Percentiles rank a stretch among this genome's conserved stretches.
These are phyloP conservation scores for Drosophila subsilvestris DNA, from an alignment of 2,888 invertebrate genomes.

Conservation along the genomic window DNA sequence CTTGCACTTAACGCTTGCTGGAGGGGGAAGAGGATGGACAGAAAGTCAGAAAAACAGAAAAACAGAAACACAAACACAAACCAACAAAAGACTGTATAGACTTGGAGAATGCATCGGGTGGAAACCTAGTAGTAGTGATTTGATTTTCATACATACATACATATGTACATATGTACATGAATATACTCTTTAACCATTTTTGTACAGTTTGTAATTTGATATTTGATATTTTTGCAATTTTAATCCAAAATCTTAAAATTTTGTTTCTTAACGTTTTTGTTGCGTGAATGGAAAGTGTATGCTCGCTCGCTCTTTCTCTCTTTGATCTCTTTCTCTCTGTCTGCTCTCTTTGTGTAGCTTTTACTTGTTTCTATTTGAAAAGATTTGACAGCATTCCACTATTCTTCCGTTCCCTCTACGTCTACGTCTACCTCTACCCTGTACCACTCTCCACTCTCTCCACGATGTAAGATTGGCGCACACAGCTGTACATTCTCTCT, in stretches of 20 bases:
- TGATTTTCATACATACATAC: slow-evolving; percentile 2
- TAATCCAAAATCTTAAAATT: slow-evolving; percentile 22
- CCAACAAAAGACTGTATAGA: slow-evolving; percentile 18
- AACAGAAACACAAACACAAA: slow-evolving; percentile 8
- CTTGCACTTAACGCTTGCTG: slow-evolving; percentile 7
- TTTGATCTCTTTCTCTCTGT: not conserved
- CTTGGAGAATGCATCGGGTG: slow-evolving; percentile 22
- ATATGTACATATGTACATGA: not conserved
- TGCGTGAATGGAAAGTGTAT: slow-evolving; percentile 23
- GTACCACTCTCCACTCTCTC: not conserved
- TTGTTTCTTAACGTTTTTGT: slow-evolving; percentile 9
- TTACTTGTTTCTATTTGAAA: not conserved
- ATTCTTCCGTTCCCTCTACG: not conserved
- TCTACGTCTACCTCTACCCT: not conserved
- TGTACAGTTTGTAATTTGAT: slow-evolving; percentile 18
- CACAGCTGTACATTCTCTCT: slow-evolving; percentile 10
- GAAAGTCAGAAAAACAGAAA: not conserved
- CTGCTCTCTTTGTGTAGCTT: slow-evolving; percentile 4
- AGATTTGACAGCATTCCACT: not conserved
- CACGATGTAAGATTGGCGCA: slow-evolving; percentile 5
- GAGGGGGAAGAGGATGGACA: not conserved
- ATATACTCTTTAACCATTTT: not conserved
- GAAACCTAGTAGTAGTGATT: slow-evolving; percentile 13
- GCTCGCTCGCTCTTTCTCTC: slow-evolving; percentile 29
- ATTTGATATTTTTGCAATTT: slow-evolving; percentile 13